Conservation (phyloP, 2,797 vertebrate species). For the Malurus leucopterus region DNA sequence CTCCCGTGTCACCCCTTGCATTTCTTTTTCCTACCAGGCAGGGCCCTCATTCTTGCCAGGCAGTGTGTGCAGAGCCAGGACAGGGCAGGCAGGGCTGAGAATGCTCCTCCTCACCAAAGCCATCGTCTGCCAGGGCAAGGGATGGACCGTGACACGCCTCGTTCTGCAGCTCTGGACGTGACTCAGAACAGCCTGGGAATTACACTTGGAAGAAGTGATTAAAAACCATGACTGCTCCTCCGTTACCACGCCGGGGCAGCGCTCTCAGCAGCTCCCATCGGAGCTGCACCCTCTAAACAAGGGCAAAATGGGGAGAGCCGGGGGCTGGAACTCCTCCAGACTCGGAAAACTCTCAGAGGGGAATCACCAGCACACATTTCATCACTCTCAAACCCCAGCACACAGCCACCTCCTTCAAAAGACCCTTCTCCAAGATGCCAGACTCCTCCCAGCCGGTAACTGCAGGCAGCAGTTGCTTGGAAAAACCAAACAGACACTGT, state of each 20-base stretch:
- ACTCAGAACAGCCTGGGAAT: not conserved
- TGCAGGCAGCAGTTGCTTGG: not conserved
- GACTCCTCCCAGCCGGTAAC: not conserved
- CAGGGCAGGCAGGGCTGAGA: not conserved
- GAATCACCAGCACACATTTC: not conserved
- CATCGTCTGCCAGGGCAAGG: fast-evolving
- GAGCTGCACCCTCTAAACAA: not conserved
- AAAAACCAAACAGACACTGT: not conserved
- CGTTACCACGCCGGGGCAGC: fast-evolving
- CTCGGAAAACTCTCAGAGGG: not conserved
- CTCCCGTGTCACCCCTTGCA: fast-evolving
- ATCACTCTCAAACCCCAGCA: not conserved
- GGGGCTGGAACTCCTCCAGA: not conserved
- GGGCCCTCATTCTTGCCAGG: not conserved
- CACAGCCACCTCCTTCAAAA: not conserved
- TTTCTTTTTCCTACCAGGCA: not conserved
- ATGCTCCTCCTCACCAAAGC: not conserved
- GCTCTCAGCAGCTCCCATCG: fast-evolving
- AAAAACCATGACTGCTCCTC: not conserved
- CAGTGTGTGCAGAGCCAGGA: not conserved
- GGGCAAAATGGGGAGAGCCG: not conserved
- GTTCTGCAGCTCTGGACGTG: not conserved
- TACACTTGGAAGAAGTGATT: slow-evolving; percentile 12
- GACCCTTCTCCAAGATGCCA: not conserved
- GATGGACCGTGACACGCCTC: not conserved